Conservation (phyloP, 2,113 vertebrate genomes). For the Kryptolebias marmoratus region DNA sequence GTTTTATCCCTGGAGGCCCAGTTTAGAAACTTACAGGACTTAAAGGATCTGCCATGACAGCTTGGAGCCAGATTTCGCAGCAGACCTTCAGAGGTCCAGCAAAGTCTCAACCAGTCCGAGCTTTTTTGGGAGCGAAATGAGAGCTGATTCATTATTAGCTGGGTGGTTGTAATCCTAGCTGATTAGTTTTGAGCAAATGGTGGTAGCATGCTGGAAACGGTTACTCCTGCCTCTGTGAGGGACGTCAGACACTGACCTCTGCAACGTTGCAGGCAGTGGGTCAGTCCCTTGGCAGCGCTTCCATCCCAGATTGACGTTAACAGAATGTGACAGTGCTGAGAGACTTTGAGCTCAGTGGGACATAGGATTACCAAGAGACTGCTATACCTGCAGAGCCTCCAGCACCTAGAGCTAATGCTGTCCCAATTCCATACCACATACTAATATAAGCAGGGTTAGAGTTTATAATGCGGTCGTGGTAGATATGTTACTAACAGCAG, state of each 20-base stretch:
- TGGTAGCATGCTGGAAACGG: conserved; percentile 20
- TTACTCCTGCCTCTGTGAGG: conserved; percentile 21
- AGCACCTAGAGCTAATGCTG: conserved; percentile 31
- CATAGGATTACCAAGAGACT: conserved; percentile 64
- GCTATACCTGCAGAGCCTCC: conserved; percentile 51
- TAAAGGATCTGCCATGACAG: no score
- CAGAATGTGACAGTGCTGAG: conserved; percentile 72
- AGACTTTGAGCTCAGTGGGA: conserved; percentile 66
- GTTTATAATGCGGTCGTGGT: background rate
- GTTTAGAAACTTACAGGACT: no score
- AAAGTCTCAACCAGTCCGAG: no score
- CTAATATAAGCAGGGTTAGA: conserved; percentile 27
- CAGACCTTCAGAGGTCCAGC: no score
- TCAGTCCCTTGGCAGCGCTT: conserved; percentile 52
- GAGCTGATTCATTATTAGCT: no score
- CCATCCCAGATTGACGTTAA: conserved; percentile 72
- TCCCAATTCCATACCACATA: conserved; percentile 40
- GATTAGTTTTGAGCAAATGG: background rate
- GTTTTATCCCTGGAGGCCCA: no score
- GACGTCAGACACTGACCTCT: conserved; percentile 58
- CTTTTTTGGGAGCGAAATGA: no score
- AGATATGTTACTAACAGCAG: background rate
- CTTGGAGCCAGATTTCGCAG: no score
- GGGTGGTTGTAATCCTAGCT: background rate
- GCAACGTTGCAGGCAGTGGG: conserved; percentile 66